phyloP scores from a whole-genome alignment of 2,797 vertebrate genomes.

The Tragelaphus oryx region DNA sequence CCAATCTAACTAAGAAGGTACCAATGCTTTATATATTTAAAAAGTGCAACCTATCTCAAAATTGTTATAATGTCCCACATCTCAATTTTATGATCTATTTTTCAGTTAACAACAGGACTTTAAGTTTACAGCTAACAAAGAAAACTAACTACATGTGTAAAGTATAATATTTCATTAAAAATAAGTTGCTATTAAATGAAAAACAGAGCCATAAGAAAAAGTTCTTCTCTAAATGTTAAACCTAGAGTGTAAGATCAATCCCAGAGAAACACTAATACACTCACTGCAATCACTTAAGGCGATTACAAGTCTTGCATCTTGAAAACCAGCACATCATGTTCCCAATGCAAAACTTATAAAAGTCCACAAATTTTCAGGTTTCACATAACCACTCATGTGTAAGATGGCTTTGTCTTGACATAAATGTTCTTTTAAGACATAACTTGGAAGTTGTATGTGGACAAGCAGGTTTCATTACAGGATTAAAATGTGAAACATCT shows the following conservation, averaged over 20 bases:
- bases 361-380: background rate
- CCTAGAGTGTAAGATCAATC: background rate
- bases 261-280: background rate
- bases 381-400: background rate
- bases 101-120: background rate
- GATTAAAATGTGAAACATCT: constrained; percentile 28
- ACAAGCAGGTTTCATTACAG: constrained; percentile 24
- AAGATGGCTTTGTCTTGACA: background rate
- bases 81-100: constrained; percentile 8
- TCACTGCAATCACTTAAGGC: background rate
- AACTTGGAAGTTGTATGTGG: background rate
- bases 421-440: background rate
- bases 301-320: background rate
- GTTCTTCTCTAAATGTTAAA: background rate
- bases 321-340: background rate
- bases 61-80: background rate
- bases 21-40: background rate
- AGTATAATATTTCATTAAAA: background rate
- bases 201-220: background rate
- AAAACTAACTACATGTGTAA: background rate
- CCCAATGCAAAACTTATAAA: background rate
- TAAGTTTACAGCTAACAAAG: background rate
- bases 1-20: background rate
- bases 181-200: background rate
- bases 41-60: constrained; percentile 14